Evolutionary conservation across 1,140 invertebrate species (phyloP), one percentile per base, ranked within the genome.

Genomic region (Chironomus tepperi): DNA sequence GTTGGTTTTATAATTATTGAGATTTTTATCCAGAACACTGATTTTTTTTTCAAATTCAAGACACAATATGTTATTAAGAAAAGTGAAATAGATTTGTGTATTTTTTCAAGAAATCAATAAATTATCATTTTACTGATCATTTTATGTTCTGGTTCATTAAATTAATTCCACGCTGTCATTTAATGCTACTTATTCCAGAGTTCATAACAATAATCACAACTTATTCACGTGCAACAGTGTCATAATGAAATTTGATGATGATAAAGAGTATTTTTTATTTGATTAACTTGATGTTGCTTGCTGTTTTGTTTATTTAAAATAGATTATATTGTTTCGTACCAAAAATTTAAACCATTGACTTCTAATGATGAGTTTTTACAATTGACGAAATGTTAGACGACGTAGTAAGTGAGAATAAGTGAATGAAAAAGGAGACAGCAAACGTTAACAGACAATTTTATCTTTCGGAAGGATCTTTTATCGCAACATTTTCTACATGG

Each of bases 401-500:
- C 12, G n/a, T 5, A 57, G 47, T 3, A 57, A 57, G 8, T n/a
- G 47, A 57, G 47, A 57, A n/a, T n/a, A 34, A 34, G 24, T 34
- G 24, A 34, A 34, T 34, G 24, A 57, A 57, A 47, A 57, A 57
- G 47, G 47, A 57, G 47, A 57, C 47, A 57, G 47, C n/a, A n/a
- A 57, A 34, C 47, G 47, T 57, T 57, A 57, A n/a, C 47, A 57
- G 47, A 57, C 47, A 57, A n/a, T 57, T 57, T 57, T 57, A 57
- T 57, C 47, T 57, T n/a, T 57, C 3, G 5, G 12, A n/a, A 57
- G 47, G 47, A 57, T 57, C 47, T 57, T 57, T 57, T 57, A 57
- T 57, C 47, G 47, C 47, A 57, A 57, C 47, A 57, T 57, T 57
- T 57, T 57, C 47, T 57, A 57, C 47, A 57, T 57, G 47, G n/a